Base-by-base conservation (phyloP, 2,888 invertebrate species). In the Resseliella maxima region DNA sequence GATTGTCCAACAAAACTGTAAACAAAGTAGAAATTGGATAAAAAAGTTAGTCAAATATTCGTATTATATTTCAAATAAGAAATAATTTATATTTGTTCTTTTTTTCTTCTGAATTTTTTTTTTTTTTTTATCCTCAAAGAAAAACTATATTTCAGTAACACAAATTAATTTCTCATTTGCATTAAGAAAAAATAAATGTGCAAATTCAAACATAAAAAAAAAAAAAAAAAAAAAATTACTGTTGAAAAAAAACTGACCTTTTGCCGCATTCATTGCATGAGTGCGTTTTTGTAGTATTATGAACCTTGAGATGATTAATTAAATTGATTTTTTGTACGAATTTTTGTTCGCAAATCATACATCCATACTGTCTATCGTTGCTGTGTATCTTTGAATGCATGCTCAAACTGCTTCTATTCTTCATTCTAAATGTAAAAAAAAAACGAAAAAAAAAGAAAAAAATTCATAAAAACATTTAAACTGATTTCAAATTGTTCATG, bases 281-380 rank as follows among this genome's bases (percentile, higher is more conserved):
- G 87, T 89, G 91, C 10, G 90, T 90, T 87, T 90, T 90, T 87
- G 90, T 91, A 86, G 90, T 89, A 46, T 90, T 90, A 88, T 91
- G 91, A 35, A 90, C 89, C 54, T 91, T 90, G 85, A 90, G 89
- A 87, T 91, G 91, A 88, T 91, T 90, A 41, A 91, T 90, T 50
- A 91, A 88, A 88, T 91, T 91, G 64, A 91, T 90, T 88, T 91
- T 91, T 87, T 91, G 91, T 87, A 91, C 91, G 88, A 91, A 91
- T 88, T 91, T 91, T 88, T 91, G 91, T 24, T 90, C 90, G 89
- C 91, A 91, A 86, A 90, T 90, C 88, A 91, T 91, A 88, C 91
- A 91, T 88, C 90, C 90, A 88, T 90, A 91, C 87, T 90, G 90
- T 87, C 91, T 90, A 87, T 90, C 90, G 88, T 91, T 91, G 87